A percentile compares a stretch with the other conserved stretches of the same genome.
These are phyloP conservation scores for Myotis planiceps DNA, from an alignment of 2,797 vertebrate genomes.

Conservation along the genomic window DNA sequence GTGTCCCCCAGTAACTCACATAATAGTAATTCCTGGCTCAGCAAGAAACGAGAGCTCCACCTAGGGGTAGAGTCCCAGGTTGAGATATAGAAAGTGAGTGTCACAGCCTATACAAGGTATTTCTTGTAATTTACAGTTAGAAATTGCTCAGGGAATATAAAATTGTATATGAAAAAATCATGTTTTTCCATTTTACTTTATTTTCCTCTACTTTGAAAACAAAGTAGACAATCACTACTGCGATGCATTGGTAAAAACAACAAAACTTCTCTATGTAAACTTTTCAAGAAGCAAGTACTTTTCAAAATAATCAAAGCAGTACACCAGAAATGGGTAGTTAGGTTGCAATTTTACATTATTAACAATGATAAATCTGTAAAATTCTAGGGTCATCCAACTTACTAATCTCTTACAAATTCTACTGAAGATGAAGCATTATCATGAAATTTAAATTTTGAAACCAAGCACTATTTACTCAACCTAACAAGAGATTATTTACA, in stretches of 20 bases:
- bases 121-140: background rate
- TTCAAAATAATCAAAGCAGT: background rate
- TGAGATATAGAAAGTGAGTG: background rate
- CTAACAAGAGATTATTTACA: background rate
- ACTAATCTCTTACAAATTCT: background rate
- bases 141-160: background rate
- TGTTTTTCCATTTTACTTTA: background rate
- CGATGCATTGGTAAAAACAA: background rate
- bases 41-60: constrained; percentile 60
- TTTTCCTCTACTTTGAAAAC: background rate
- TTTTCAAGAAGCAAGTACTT: background rate
- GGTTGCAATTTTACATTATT: background rate
- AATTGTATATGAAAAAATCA: background rate
- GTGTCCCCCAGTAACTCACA: background rate
- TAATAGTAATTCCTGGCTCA: background rate
- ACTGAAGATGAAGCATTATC: background rate
- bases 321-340: background rate
- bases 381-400: background rate
- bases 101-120: fast-evolving
- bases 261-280: background rate
- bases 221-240: background rate
- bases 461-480: background rate
- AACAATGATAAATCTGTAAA: background rate
- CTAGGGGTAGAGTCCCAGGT: constrained; percentile 37
- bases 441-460: constrained; percentile 2